Evolutionary conservation across 2,888 invertebrate species (phyloP), one percentile per base, ranked within the genome.

Genomic region (Calameuta filiformis): DNA sequence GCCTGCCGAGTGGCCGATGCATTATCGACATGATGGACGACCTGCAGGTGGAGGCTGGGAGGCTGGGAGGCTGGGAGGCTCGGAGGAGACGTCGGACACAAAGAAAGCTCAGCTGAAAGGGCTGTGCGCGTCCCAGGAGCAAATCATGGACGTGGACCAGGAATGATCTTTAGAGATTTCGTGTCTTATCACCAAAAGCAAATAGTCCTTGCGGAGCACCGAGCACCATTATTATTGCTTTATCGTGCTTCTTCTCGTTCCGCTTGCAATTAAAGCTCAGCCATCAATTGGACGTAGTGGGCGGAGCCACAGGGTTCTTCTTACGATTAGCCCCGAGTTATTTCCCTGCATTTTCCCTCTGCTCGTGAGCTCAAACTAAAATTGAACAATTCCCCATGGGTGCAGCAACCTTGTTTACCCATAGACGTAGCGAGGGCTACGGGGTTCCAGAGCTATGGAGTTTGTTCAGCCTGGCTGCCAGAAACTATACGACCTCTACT

Each of bases 11-110:
- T 73, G 84, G 79, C 81, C 80, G 88, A 88, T 87, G 87, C 87
- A 88, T 89, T 86, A 86, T 85, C 82, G 79, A 76, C 79, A 83
- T 89, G 89, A 89, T 89, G 88, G 85, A 89, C 86, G 89, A 89
- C 85, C 85, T 81, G 84, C 85, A 86, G 87, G 86, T 85, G 87
- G 68, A 33, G 33, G 33, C 4, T 33, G 33, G 33, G 33, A 33
- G 33, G 33, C 33, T 33, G 33, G 33, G 33, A 33, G 33, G 33
- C 4, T 33, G 33, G 33, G 33, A 33, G 3, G 33, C 33, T 71
- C 71, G 15, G 71, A 33, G n/a, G 71, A 15, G 9, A 71, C 71
- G 31, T 6, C 6, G 30, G 30, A 71, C 33, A 9, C n/a, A 11
- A 15, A 71, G 71, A n/a, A n/a, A 71, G 33, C 11, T 71, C 71